Evolutionary conservation across 2,113 vertebrate species (phyloP), one percentile per base, ranked within the genome.

Genomic region (Dendrocopos noguchii): DNA sequence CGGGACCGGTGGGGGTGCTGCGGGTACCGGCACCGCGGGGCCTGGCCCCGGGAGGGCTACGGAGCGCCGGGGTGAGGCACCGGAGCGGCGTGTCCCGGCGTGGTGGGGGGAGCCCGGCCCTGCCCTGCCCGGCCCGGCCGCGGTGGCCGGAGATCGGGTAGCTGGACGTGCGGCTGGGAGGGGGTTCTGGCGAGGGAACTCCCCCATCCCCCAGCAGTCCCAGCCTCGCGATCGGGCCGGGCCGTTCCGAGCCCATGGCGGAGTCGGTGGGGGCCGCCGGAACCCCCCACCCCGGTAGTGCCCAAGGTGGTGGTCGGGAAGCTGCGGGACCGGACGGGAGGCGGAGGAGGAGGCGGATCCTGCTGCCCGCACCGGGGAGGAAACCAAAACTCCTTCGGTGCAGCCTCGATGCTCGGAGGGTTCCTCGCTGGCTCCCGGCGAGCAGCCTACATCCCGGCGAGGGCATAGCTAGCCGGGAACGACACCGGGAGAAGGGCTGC

Each of bases 281-380:
- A 55, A 55, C 53, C 36, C 29, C 64, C 50, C 77, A n/a, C 27
- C 15, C 76, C 31, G 65, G 80, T 52, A 52, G 50, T 52, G 52
- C 53, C 84, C 66, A 12, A 18, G 84, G 57, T 56, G 84, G 59
- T 34, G 71, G 71, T 65, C 55, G 46, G 94, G 65, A 78, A 83
- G 87, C 79, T 55, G 61, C 47, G 9, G 74, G 79, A 84, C 60
- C 61, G 60, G 65, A 57, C 25, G 14, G 61, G 60, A 66, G 86
- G 66, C 53, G 64, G 52, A 68, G 87, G 64, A 60, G 87, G 92
- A 50, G 92, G 84, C 20, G 90, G 78, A 88, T 91, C 87, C 81
- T 80, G 84, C 68, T 57, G 52, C 64, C 55, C 36, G 71, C 50
- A 20, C 47, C 21, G 63, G 55, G 4, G 75, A 63, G 89, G 76